phyloP scores from a whole-genome alignment of 2,888 invertebrate genomes.

The Hylaea fasciaria region DNA sequence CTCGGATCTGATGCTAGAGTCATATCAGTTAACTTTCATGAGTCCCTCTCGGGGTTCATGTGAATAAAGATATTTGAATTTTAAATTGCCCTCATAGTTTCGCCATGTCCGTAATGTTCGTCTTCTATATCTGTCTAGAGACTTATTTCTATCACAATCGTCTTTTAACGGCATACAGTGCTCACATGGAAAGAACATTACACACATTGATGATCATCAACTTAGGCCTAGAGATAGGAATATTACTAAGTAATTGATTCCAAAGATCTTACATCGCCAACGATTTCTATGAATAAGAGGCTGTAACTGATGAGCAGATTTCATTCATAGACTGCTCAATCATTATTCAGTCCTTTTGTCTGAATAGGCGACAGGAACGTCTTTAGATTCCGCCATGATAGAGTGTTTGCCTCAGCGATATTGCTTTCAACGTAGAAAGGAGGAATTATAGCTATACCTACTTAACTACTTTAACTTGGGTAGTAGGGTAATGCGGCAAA shows the following conservation, averaged over 20 bases:
- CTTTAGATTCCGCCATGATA: neutral
- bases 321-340: constrained; percentile 1
- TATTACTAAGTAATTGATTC: neutral
- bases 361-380: neutral
- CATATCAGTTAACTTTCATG: too few species aligned
- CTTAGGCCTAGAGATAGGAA: neutral
- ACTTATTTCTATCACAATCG: too few species aligned
- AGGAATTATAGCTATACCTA: too few species aligned
- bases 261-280: constrained; percentile 1
- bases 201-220: neutral
- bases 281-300: neutral
- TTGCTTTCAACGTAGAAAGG: neutral
- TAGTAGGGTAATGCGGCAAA: neutral
- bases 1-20: too few species aligned
- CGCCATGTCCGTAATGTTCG: too few species aligned
- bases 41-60: too few species aligned
- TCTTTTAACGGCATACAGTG: neutral
- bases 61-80: too few species aligned
- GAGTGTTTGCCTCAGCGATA: neutral
- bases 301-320: constrained; percentile 4
- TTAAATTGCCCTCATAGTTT: too few species aligned
- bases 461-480: neutral
- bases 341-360: neutral
- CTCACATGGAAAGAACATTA: too few species aligned
- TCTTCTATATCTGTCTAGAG: too few species aligned